Evolutionary conservation across 2,113 vertebrate species (phyloP).

Genomic region (Podarcis muralis): DNA sequence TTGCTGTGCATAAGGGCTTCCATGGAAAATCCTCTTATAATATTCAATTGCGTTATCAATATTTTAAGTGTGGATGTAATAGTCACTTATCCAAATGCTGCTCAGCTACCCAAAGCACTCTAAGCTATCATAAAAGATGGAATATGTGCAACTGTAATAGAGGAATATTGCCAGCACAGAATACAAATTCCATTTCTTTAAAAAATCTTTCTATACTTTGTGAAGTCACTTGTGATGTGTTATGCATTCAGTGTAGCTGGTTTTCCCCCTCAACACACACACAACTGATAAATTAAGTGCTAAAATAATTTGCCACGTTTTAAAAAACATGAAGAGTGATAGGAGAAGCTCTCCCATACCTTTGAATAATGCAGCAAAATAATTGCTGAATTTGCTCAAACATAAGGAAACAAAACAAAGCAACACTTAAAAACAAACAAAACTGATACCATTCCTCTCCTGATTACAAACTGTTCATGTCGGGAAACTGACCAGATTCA

Average conservation of each 20-base stretch:
- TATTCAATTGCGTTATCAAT: not conserved
- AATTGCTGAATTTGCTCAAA: not conserved
- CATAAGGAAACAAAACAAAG: not conserved
- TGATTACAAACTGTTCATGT: not conserved
- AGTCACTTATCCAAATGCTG: constrained; percentile 25
- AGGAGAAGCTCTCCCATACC: not conserved
- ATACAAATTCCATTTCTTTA: constrained; percentile 9
- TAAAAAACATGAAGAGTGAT: not conserved
- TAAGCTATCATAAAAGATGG: constrained; percentile 19
- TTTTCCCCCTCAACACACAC: not conserved
- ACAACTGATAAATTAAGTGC: not conserved
- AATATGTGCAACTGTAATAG: not conserved
- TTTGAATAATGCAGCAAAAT: not conserved
- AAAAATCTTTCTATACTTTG: not conserved
- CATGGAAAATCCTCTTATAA: constrained; percentile 24
- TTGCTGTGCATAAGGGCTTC: not conserved
- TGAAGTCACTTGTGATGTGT: not conserved
- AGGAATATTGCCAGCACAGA: not conserved
- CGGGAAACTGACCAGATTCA: not conserved
- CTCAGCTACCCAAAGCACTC: not conserved
- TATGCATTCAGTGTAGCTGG: not conserved
- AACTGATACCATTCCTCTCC: not conserved
- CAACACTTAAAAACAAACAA: too few species aligned
- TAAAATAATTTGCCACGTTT: not conserved
- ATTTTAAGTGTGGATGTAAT: constrained; percentile 23